Evolutionary conservation across 2,888 invertebrate species (phyloP).

Genomic region (Phyllotreta cruciferae): DNA sequence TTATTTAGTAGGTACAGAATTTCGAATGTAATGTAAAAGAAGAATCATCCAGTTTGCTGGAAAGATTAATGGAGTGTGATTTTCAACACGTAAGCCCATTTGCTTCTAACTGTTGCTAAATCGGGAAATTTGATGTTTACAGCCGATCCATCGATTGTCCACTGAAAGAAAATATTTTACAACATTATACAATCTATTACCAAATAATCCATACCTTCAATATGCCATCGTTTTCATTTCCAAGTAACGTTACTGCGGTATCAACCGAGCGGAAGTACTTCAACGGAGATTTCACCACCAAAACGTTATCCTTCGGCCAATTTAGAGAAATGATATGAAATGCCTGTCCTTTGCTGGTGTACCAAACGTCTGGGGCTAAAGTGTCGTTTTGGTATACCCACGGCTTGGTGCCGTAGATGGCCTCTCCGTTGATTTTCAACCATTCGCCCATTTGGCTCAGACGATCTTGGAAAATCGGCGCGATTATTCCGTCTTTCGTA

Average conservation of each 20-base stretch:
- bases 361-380: constrained; percentile 60
- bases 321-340: constrained; percentile 74
- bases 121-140: constrained; percentile 59
- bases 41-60: no score
- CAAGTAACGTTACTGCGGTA: constrained; percentile 63
- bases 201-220: constrained; percentile 46
- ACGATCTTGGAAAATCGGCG: constrained; percentile 86
- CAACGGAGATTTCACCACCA: constrained; percentile 58
- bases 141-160: constrained; percentile 21
- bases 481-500: constrained; percentile 85
- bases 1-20: no score
- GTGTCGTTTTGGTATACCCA: constrained; percentile 87
- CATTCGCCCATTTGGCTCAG: constrained; percentile 79
- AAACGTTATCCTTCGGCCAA: constrained; percentile 70
- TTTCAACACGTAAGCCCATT: constrained; percentile 63
- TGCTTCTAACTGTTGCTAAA: constrained; percentile 57
- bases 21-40: no score
- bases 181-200: background rate
- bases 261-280: constrained; percentile 36
- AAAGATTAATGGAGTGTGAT: constrained; percentile 30
- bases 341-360: constrained; percentile 48
- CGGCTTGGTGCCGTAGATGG: constrained; percentile 80
- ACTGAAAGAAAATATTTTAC: constrained; percentile 37
- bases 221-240: constrained; percentile 54
- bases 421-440: constrained; percentile 83